Evolutionary conservation across 2,797 vertebrate species (phyloP).

Genomic region (Gymnocypris eckloni): DNA sequence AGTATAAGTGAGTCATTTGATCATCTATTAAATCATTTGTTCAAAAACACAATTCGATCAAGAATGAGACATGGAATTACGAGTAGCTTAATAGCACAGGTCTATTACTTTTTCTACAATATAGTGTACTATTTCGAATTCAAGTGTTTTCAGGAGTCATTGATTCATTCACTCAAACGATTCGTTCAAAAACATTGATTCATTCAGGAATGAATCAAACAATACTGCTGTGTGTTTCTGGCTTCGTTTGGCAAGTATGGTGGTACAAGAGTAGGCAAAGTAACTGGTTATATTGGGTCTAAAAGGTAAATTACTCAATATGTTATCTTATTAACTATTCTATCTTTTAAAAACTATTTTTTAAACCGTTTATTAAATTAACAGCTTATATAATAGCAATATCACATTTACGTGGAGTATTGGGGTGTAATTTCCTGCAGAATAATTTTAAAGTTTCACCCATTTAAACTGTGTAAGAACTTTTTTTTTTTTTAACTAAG

Average conservation of each 20-base stretch:
- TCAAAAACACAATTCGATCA: neutral
- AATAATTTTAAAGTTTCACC: neutral
- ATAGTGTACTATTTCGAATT: neutral
- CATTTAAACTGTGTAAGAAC: neutral
- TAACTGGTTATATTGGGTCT: neutral
- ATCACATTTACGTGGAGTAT: neutral
- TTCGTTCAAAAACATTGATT: neutral
- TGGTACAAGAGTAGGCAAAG: neutral
- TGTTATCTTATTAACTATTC: neutral
- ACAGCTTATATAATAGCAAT: neutral
- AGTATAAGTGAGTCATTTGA: neutral
- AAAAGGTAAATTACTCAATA: neutral
- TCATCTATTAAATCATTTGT: neutral
- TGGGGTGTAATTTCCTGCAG: neutral
- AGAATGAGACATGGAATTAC: neutral
- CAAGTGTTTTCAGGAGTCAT: constrained; percentile 3
- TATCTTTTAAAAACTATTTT: neutral
- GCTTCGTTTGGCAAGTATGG: neutral
- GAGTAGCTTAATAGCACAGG: too few species aligned
- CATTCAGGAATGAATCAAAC: neutral
- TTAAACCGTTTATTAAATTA: neutral
- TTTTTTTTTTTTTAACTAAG: neutral
- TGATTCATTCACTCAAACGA: neutral
- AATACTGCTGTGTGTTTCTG: neutral
- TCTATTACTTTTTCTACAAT: neutral